Base-by-base conservation (phyloP, 2,113 vertebrate species). In the Alethe diademata region DNA sequence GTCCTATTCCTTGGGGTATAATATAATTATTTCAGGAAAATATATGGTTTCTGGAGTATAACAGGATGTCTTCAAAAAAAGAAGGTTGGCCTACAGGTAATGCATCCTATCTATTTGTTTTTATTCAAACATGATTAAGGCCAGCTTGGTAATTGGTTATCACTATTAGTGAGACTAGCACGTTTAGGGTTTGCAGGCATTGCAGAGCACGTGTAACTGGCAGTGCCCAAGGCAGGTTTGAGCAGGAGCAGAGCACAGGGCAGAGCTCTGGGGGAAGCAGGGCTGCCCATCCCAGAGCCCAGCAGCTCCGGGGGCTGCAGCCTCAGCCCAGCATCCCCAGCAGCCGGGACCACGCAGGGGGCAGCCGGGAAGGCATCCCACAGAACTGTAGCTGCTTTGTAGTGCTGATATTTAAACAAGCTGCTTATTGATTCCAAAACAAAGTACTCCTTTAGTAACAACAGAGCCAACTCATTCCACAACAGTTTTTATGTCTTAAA, bases 361-460 rank as follows among this genome's bases (percentile, higher is more conserved):
- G 88, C 31, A 81, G 72, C 35, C 2, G 51, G 66, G 78, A 83
- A 83, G 76, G 91, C 86, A 95, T 88, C 5, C 14, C 47, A 76
- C 82, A 54, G 38, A 91, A 94, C 92, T 95, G 15, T 76, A 22
- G 79, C 76, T 56, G 74, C 95, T 94, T 95, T 96, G 76, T 93
- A 19, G 82, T 4, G 47, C 73, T 96, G 92, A 93, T 96, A 96
- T 89, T 95, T 92, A 89, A 96, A 88, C 86, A 96, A 95, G 74
- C 92, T 58, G 86, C 85, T 95, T 92, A 92, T 93, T 96, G 90
- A 93, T 94, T 94, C 95, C 86, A 87, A 93, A 95, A 95, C 92
- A 96, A 95, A 95, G 95, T 94, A 53, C 82, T 96, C 71, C 89
- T 96, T 96, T 90, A 88, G 65, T n/a, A 78, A 90, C 92, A 92